Percentiles rank a stretch among this genome's conserved stretches.
Conservation (phyloP, 2,797 vertebrate genomes). For the Dipus sagitta region DNA sequence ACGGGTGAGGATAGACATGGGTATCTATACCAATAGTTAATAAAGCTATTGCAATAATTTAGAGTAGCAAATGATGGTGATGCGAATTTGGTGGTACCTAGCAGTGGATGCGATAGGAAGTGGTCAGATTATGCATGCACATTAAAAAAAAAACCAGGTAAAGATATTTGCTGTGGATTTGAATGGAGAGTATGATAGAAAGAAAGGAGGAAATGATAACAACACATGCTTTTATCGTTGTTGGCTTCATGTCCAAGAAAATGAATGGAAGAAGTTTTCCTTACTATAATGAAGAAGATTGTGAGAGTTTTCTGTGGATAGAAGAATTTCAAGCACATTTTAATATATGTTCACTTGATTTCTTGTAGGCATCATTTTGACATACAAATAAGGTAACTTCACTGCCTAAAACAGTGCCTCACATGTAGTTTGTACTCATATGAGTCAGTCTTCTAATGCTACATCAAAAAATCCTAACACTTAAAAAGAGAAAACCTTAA, state of each 20-base stretch:
- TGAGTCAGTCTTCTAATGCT: not conserved
- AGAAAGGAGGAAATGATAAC: not conserved
- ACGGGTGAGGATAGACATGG: not conserved
- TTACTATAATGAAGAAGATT: not conserved
- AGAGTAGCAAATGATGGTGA: not conserved
- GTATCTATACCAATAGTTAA: not conserved
- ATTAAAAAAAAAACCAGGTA: not conserved
- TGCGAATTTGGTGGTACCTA: not conserved
- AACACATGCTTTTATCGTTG: not conserved
- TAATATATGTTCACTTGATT: not conserved
- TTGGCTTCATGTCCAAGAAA: not conserved
- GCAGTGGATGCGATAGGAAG: not conserved
- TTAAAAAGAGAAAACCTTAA: not conserved
- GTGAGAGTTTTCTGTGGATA: not conserved
- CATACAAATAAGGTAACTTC: not conserved
- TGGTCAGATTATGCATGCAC: not conserved
- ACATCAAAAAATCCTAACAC: not conserved
- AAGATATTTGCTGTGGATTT: not conserved
- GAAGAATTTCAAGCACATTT: not conserved
- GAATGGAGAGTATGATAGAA: not conserved
- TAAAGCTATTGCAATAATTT: not conserved
- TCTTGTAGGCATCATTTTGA: constrained; percentile 40
- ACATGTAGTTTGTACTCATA: not conserved
- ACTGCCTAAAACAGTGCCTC: not conserved
- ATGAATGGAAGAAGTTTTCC: not conserved